Evolutionary conservation across 2,113 vertebrate genomes (phyloP).

Genomic region (Desmodus rotundus): DNA sequence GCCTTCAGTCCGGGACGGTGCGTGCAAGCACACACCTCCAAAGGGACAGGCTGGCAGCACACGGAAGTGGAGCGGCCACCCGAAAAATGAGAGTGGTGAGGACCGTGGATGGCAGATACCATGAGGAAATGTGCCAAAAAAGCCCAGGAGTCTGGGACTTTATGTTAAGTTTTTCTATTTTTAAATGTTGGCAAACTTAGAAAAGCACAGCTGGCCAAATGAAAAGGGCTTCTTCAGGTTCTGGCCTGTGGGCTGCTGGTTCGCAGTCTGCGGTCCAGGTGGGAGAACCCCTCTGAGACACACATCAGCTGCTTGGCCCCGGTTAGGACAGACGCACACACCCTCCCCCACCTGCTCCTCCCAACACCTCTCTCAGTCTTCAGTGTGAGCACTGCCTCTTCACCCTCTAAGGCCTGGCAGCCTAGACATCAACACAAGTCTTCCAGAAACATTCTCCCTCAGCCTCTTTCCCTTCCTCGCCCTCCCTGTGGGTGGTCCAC

Average conservation of each 20-base stretch:
- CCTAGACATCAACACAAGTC: not conserved
- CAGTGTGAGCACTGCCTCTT: not conserved
- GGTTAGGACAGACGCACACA: not conserved
- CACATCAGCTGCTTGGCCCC: not conserved
- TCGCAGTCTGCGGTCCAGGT: not conserved
- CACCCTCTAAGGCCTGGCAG: too few relatives aligned
- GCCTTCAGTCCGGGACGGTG: too few relatives aligned
- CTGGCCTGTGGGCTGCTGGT: not conserved
- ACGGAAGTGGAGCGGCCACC: not conserved
- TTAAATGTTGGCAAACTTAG: not conserved
- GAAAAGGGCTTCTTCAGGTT: not conserved
- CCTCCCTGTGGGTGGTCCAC: accelerated
- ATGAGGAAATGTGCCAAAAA: not conserved
- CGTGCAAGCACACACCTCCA: not conserved
- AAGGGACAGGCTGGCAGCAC: not conserved
- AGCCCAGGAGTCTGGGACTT: not conserved
- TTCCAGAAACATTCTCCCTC: not conserved
- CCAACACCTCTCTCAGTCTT: not conserved
- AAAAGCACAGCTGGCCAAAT: not conserved
- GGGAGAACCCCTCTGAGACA: not conserved
- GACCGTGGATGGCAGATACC: not conserved
- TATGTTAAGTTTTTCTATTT: not conserved
- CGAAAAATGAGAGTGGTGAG: not conserved
- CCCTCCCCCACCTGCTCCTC: accelerated
- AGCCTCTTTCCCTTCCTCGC: not conserved